Base-by-base conservation (phyloP, 2,113 vertebrate species). In the Proteles cristata region DNA sequence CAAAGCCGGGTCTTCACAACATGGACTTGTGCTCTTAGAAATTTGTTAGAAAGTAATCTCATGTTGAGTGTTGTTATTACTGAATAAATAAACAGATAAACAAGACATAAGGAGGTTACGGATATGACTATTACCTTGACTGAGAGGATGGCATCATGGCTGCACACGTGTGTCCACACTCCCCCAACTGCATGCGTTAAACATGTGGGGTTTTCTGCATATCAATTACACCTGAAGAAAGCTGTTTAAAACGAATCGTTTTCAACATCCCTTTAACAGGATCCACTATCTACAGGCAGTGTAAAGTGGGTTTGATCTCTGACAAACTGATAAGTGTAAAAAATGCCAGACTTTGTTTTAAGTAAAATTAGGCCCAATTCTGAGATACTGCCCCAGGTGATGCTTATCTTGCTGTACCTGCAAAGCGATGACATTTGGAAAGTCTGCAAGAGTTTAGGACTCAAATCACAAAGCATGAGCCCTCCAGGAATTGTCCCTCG, bases 1-100 rank as follows among this genome's bases (percentile, higher is more conserved):
- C 43, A 5, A 2, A 11, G 2, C 19, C 1, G 28, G 0, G 5
- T 33, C 28, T n/a, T 14, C 16, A 55, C 31, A 1, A 4, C 26
- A 45, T 0, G 4, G 53, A 3, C 2, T 31, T 5, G 10, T 45
- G 26, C 25, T 2, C 61, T 21, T 19, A 19, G 28, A 14, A 7
- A 45, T 21, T 0, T 33, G 16, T 21, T 19, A 43, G 17, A 45
- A 84, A 45, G 16, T 65, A n/a, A 68, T 14, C 43, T 48, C 11
- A 1, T 15, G 17, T 11, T 23, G 43, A 19, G 81, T 2, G 11
- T 33, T 14, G 43, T n/a, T 23, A n/a, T 11, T 2, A 35, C 58
- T 26, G 43, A 77, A 31, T 28, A 31, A 77, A 48, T 48, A 28
- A 4, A 16, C 23, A n/a, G 26, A 28, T 10, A 7, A 23, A 17